Base-by-base conservation (phyloP, 1,140 invertebrate species). In the Anagrus nilaparvatae region DNA sequence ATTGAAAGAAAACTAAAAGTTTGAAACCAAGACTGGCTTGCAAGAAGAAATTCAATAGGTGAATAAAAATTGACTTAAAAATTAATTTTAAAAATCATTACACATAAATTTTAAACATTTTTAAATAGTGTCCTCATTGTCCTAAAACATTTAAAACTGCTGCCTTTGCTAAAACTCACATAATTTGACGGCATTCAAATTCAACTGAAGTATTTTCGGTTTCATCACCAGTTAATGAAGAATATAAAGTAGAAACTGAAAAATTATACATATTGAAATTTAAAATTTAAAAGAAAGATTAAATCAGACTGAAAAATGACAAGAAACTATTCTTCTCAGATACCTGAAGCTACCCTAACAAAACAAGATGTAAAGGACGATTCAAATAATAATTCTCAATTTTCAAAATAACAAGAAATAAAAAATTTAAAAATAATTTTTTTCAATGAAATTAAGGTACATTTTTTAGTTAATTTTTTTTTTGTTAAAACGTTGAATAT, bases 211-310 rank as follows among this genome's bases (percentile, higher is more conserved):
- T 48, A 16, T 39, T 39, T 12, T 23, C 49, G 5, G 25, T 49
- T 13, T 27, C 23, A 12, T 59, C 56, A 14, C 55, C 61, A 13
- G 46, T 50, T 10, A 58, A 65, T 8, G 59, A 69, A 13, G 53
- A 62, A 33, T 67, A 66, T 39, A 57, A 61, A 44, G 52, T 44
- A n/a, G 69, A 76, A 51, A 69, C 72, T 3, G 72, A 75, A 48
- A 72, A 69, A 57, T 49, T 76, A 5, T 61, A n/a, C n/a, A 75
- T 13, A 61, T 62, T 23, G 74, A 77, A 50, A 75, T 77, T 39
- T 75, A 76, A 54, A 69, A 66, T 30, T 49, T 77, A 7, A 76
- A 76, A 49, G 72, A 75, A 46, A 62, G 71, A 46, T 40, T 77
- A 1, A 75, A 75, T 53, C 61, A 61, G 45, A 71, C 70, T 53